These are phyloP conservation scores for Pelecanus crispus DNA, from an alignment of 2,113 vertebrate species.

Conservation along the genomic window DNA sequence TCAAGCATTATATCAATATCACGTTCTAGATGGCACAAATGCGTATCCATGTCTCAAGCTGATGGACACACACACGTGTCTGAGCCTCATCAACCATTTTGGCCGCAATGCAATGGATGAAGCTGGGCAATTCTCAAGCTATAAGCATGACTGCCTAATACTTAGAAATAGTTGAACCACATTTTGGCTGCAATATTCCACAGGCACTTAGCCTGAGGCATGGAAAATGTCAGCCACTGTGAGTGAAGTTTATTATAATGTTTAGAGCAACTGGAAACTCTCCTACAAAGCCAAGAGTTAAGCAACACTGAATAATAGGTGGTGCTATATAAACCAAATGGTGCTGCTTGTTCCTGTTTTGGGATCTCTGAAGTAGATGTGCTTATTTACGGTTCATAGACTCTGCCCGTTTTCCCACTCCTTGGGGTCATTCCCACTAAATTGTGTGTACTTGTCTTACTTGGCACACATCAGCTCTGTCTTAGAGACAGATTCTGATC, in stretches of 20 bases:
- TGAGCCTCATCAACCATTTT: background rate
- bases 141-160: background rate
- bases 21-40: background rate
- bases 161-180: background rate
- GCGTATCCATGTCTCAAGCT: background rate
- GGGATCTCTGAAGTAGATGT: background rate
- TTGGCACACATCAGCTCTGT: background rate
- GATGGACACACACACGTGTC: background rate
- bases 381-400: background rate
- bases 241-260: background rate
- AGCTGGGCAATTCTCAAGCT: background rate
- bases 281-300: background rate
- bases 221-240: slow-evolving; percentile 23
- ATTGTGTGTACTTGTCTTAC: background rate
- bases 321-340: background rate
- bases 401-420: background rate
- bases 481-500: background rate
- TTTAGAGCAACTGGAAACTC: slow-evolving; percentile 15
- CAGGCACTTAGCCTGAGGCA: slow-evolving; percentile 2
- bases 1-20: background rate
- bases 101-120: background rate
- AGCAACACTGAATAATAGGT: background rate
- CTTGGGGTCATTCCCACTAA: background rate
- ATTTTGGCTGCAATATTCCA: slow-evolving; percentile 16
- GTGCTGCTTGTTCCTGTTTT: background rate